Conservation (phyloP, 2,888 invertebrate genomes). For the Thecophora atra region DNA sequence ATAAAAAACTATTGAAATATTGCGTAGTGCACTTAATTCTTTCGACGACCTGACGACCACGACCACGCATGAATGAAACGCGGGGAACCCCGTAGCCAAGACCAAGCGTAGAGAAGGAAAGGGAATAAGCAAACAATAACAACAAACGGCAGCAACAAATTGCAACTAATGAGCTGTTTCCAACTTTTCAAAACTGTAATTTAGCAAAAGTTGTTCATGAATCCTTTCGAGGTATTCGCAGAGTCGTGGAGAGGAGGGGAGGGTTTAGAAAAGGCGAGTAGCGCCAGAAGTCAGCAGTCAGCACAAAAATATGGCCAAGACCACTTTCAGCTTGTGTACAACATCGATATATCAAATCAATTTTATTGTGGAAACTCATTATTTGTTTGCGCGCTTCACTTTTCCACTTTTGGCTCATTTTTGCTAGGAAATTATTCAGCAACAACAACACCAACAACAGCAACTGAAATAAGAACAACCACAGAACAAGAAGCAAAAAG, state of each 20-base stretch:
- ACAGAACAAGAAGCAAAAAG: neutral
- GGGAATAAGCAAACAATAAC: slow-evolving; percentile 17
- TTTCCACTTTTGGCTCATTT: slow-evolving; percentile 31
- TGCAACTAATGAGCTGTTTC: slow-evolving; percentile 35
- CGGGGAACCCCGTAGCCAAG: neutral
- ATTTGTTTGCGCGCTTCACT: slow-evolving; percentile 34
- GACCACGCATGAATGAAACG: slow-evolving; percentile 32
- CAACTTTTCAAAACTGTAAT: slow-evolving; percentile 53
- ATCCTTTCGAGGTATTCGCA: neutral
- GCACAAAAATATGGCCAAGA: neutral
- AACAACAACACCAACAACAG: slow-evolving; percentile 7
- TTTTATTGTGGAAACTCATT: slow-evolving; percentile 43
- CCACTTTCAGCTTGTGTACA: neutral
- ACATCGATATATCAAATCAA: slow-evolving; percentile 54
- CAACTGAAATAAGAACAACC: neutral
- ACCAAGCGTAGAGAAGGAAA: neutral
- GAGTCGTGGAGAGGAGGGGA: no score
- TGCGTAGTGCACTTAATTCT: slow-evolving; percentile 58
- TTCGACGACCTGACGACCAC: slow-evolving; percentile 34
- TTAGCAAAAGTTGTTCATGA: slow-evolving; percentile 51
- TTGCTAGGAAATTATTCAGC: slow-evolving; percentile 33
- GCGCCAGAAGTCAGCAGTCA: neutral
- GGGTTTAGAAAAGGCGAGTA: no score
- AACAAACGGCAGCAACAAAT: slow-evolving; percentile 27
- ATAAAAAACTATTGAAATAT: slow-evolving; percentile 55